These are phyloP conservation scores for Hypomecis punctinalis DNA, from an alignment of 2,888 invertebrate genomes.

Conservation along the genomic window DNA sequence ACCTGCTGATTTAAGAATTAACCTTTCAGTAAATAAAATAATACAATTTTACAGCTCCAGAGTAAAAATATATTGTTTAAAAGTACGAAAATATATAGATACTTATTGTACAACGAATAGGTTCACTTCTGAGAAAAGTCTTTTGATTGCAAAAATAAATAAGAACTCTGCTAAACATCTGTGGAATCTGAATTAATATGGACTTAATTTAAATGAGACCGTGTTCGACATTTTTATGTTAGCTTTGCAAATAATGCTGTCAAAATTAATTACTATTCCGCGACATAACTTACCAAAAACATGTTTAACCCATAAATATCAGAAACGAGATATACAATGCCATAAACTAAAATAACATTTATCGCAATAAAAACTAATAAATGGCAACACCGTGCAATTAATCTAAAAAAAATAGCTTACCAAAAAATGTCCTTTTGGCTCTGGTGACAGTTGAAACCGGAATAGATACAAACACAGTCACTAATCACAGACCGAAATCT, in stretches of 20 bases:
- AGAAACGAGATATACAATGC: slow-evolving; percentile 26
- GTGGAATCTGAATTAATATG: slow-evolving; percentile 20
- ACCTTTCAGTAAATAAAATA: no score
- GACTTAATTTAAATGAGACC: slow-evolving; percentile 19
- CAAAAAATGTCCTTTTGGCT: slow-evolving; percentile 54
- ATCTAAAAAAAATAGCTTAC: slow-evolving; percentile 47
- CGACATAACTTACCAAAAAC: slow-evolving; percentile 23
- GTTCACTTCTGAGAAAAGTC: no score
- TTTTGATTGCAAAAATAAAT: slow-evolving; percentile 1
- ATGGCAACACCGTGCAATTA: slow-evolving; percentile 26
- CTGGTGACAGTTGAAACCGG: slow-evolving; percentile 58
- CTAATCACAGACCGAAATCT: slow-evolving; percentile 58
- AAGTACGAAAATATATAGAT: no score
- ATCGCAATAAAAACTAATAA: slow-evolving; percentile 27
- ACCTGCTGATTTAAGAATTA: no score
- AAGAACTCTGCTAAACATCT: slow-evolving; percentile 1
- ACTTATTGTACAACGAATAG: no score
- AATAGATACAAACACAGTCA: slow-evolving; percentile 56
- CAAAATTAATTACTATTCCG: slow-evolving; percentile 21
- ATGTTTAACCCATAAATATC: slow-evolving; percentile 23
- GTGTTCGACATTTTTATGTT: slow-evolving; percentile 16
- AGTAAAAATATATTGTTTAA: no score
- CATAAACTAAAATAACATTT: slow-evolving; percentile 25
- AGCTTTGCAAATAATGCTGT: slow-evolving; percentile 20
- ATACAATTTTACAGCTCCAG: no score